Percentiles rank a stretch among this genome's conserved stretches.
These are phyloP conservation scores for Masticophis lateralis DNA, from an alignment of 2,797 vertebrate genomes.

Conservation along the genomic window DNA sequence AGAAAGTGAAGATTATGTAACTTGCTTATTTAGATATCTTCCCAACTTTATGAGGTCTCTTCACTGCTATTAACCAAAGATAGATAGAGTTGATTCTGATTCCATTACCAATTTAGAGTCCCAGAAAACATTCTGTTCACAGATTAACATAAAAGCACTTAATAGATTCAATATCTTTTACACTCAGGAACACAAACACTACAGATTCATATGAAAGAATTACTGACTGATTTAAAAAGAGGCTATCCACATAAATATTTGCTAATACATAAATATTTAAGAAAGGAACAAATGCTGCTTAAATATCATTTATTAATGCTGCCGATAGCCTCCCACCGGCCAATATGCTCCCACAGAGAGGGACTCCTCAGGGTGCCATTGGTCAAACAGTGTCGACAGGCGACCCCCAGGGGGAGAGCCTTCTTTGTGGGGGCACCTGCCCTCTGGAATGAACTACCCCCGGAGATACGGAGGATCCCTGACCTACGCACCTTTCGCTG, in stretches of 20 bases:
- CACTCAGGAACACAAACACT: constrained; percentile 7
- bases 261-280: neutral
- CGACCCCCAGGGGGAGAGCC: no score
- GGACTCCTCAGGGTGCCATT: no score
- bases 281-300: neutral
- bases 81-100: neutral
- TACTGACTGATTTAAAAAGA: neutral
- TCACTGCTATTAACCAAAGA: neutral
- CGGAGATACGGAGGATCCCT: no score
- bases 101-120: neutral
- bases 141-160: neutral
- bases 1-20: neutral
- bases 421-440: no score
- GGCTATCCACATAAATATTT: neutral
- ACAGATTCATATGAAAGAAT: neutral
- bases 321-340: neutral
- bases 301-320: constrained; percentile 13
- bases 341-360: no score
- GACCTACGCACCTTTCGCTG: no score
- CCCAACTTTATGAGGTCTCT: neutral
- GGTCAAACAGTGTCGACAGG: no score
- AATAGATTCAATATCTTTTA: neutral
- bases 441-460: no score
- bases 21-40: neutral
- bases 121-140: neutral